A percentile compares a stretch with the other conserved stretches of the same genome.
These are phyloP conservation scores for Tetrapedia diversipes DNA, from an alignment of 2,888 invertebrate species.

Conservation along the genomic window DNA sequence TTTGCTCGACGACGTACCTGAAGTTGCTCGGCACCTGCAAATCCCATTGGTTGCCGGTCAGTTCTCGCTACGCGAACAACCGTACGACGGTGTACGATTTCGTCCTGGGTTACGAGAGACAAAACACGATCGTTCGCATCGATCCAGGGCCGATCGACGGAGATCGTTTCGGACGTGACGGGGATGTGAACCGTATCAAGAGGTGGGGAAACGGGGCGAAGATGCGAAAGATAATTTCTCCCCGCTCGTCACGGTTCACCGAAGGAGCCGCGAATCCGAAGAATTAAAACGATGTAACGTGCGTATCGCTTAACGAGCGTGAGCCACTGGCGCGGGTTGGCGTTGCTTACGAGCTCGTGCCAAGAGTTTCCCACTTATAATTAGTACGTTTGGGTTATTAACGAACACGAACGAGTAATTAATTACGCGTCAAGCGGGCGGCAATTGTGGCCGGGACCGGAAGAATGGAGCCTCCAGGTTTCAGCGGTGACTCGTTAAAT, in stretches of 20 bases:
- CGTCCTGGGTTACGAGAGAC: no score
- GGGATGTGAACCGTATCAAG: neutral
- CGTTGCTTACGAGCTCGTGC: neutral
- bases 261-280: conserved; percentile 51
- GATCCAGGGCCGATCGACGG: conserved; percentile 30
- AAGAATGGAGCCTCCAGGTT: conserved; percentile 56
- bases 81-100: no score
- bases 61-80: neutral
- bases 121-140: no score
- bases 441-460: conserved; percentile 48
- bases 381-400: conserved; percentile 66
- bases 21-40: conserved; percentile 98
- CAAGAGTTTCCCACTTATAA: conserved; percentile 62
- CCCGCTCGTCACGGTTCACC: conserved; percentile 47
- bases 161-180: conserved; percentile 2
- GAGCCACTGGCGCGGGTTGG: neutral
- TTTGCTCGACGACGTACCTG: conserved; percentile 98
- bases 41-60: neutral
- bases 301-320: conserved; percentile 57
- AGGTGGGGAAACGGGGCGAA: neutral
- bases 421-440: conserved; percentile 61
- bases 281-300: conserved; percentile 53
- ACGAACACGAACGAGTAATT: conserved; percentile 65
- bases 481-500: conserved; percentile 58
- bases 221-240: conserved; percentile 49